Conservation (phyloP, 2,888 invertebrate species). For the Terebella lapidaria region DNA sequence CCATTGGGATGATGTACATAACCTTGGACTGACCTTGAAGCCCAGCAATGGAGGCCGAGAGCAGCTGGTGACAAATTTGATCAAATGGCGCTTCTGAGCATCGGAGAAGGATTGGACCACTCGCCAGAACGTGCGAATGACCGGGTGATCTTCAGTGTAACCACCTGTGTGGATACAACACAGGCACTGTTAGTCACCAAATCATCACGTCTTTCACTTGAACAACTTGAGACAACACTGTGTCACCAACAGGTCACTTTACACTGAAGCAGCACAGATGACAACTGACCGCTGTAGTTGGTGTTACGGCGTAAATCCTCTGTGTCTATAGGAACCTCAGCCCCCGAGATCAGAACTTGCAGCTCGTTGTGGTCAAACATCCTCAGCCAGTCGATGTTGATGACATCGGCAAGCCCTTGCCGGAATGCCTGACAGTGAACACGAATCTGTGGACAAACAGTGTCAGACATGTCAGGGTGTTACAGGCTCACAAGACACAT, state of each 20-base stretch:
- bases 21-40: constrained; percentile 90
- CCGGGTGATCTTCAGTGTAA: constrained; percentile 75
- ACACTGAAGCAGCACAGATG: too few relatives aligned
- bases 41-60: constrained; percentile 93
- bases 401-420: constrained; percentile 82
- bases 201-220: too few relatives aligned
- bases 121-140: constrained; percentile 83
- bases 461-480: background rate
- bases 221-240: too few relatives aligned
- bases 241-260: too few relatives aligned
- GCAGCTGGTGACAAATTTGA: constrained; percentile 98
- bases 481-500: background rate
- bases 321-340: constrained; percentile 87
- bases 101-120: constrained; percentile 73
- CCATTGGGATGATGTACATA: too few relatives aligned
- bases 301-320: constrained; percentile 80
- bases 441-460: constrained; percentile 60
- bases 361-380: constrained; percentile 93
- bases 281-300: constrained; percentile 79
- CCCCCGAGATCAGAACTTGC: constrained; percentile 93
- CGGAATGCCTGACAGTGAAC: constrained; percentile 84
- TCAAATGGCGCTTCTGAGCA: constrained; percentile 74
- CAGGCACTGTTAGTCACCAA: background rate
- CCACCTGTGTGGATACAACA: constrained; percentile 76
- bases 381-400: constrained; percentile 86